A percentile compares a stretch with the other conserved stretches of the same genome.
Evolutionary conservation across 2,888 invertebrate genomes (phyloP).

Genomic region (Esperia sulphurella): DNA sequence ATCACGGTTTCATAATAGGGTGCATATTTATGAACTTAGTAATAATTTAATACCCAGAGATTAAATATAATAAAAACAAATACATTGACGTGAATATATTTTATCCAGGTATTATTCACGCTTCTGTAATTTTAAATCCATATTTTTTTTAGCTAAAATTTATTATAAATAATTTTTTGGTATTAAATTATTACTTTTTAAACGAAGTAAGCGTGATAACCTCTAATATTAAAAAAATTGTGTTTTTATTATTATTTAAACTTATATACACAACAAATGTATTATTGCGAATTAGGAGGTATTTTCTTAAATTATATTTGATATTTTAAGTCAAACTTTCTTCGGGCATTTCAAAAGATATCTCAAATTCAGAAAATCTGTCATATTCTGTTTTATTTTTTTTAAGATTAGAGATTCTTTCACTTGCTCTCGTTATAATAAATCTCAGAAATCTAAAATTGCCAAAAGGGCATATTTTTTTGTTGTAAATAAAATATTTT

Average conservation of each 20-base stretch:
- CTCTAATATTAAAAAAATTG: not conserved
- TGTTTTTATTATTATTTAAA: not conserved
- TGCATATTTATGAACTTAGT: not conserved
- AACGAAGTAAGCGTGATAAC: not conserved
- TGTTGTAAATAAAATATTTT: slow-evolving; percentile 25
- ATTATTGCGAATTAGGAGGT: not conserved
- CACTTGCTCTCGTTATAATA: not conserved
- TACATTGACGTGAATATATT: no score
- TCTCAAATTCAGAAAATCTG: not conserved
- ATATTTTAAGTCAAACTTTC: no score
- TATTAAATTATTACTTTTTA: not conserved
- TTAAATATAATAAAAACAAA: not conserved
- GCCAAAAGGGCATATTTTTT: slow-evolving; percentile 18
- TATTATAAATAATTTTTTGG: not conserved
- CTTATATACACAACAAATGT: not conserved
- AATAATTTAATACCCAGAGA: not conserved
- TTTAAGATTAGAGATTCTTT: not conserved
- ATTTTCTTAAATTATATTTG: not conserved
- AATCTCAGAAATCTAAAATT: not conserved
- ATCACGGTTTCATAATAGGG: slow-evolving; percentile 22
- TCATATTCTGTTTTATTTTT: no score
- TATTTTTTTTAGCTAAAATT: not conserved
- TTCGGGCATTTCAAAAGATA: not conserved
- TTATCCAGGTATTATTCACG: not conserved
- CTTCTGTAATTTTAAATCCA: not conserved